Base-by-base conservation (phyloP, 2,888 invertebrate species). In the Orthosia incerta region DNA sequence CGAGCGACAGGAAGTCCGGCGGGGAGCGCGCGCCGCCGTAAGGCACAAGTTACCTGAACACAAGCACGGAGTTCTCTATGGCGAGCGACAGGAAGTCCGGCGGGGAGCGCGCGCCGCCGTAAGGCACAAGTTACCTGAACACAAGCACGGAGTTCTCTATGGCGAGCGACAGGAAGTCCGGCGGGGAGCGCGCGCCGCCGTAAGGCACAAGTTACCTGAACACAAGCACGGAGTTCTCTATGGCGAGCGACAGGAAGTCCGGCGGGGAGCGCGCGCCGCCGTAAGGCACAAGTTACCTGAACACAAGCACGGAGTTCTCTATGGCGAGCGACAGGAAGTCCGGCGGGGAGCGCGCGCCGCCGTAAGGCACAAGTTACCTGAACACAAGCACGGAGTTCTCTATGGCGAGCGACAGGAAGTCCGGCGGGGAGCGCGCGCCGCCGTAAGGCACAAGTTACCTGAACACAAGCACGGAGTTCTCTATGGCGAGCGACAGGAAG, bases 291-390 rank as follows among this genome's bases (percentile, higher is more conserved):
- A 11, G 48, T 48, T 48, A 96, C 96, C 96, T 94, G 88, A 96
- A 95, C 45, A 95, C 98, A 4, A 98, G 97, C 71, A 97, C 97
- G 1, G 98, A 98, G 86, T 97, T 97, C 89, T 98, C 97, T 75
- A 99, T 97, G 59, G 99, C 99, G 61, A 99, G 96, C 51, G 98
- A 98, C 62, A 99, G 97, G 96, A 98, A 99, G 94, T 99, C 98
- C 3, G 94, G 89, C 4, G 87, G 74, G 0, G 75, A 16, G 26
- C 96, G 95, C 80, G 97, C 97, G 65, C 98, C 97, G 13, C 99
- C 98, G 85, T n/a, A n/a, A n/a, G n/a, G n/a, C n/a, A n/a, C 0
- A 12, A 11, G 48, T 48, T 48, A 96, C 96, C 96, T 94, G 88
- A 96, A 95, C 45, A 95, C 98, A 4, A 98, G 97, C 71, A 97